Evolutionary conservation across 2,797 vertebrate genomes (phyloP).

Genomic region (Novumbra hubbsi): DNA sequence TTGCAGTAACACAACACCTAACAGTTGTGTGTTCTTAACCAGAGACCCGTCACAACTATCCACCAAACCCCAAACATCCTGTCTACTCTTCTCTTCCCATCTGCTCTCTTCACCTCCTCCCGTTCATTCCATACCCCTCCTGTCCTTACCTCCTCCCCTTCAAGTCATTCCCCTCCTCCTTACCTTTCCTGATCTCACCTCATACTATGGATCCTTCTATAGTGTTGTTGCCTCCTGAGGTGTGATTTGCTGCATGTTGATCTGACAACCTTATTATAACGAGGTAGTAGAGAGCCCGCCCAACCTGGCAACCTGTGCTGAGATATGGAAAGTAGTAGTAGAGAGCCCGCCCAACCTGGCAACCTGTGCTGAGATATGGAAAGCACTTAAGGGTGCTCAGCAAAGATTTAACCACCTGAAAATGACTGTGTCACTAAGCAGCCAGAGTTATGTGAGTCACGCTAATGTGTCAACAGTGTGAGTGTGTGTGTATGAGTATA

Average conservation of each 20-base stretch:
- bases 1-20: no score
- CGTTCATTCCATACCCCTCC: slow-evolving; percentile 14
- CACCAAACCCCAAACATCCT: no score
- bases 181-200: no score
- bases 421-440: slow-evolving; percentile 22
- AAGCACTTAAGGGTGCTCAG: slow-evolving; percentile 17
- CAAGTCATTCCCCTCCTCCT: background rate
- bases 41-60: no score
- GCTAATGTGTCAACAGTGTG: slow-evolving; percentile 23
- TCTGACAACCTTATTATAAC: slow-evolving; percentile 24
- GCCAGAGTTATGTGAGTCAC: slow-evolving; percentile 20
- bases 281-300: slow-evolving; percentile 1
- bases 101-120: background rate
- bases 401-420: slow-evolving; percentile 25
- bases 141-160: no score
- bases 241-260: slow-evolving; percentile 6
- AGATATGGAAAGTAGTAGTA: slow-evolving; percentile 22
- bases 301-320: background rate
- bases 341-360: background rate
- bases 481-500: slow-evolving; percentile 10
- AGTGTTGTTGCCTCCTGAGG: no score
- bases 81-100: background rate
- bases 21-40: no score
- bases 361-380: slow-evolving; percentile 7
- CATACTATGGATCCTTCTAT: no score